These are phyloP conservation scores for Gymnoscopelus braueri DNA, from an alignment of 2,797 vertebrate species.

Conservation along the genomic window DNA sequence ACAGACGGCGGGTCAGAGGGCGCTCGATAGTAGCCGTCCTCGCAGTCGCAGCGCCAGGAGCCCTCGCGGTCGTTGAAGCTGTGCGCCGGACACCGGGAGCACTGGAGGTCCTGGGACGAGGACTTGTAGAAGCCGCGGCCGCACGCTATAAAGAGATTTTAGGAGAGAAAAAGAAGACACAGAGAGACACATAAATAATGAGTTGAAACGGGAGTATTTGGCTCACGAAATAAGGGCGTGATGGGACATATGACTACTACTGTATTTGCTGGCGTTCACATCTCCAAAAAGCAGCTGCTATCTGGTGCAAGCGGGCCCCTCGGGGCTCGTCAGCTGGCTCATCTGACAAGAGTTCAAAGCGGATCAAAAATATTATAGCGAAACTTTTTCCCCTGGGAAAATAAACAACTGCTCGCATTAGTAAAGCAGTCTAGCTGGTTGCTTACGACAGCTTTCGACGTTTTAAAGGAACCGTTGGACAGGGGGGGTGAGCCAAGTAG, in stretches of 20 bases:
- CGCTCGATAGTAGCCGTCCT: constrained; percentile 96
- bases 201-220: constrained; percentile 43
- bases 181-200: not conserved
- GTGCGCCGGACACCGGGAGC: constrained; percentile 94
- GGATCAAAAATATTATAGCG: constrained; percentile 7
- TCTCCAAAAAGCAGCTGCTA: constrained; percentile 40
- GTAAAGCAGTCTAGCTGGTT: constrained; percentile 19
- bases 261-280: constrained; percentile 27
- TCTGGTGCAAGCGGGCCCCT: constrained; percentile 49
- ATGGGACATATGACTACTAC: constrained; percentile 53
- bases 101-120: constrained; percentile 97
- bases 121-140: constrained; percentile 98
- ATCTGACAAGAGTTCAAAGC: constrained; percentile 22
- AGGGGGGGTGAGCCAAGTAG: constrained; percentile 34
- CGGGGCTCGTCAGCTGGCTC: constrained; percentile 49
- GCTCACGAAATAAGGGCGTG: constrained; percentile 56
- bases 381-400: constrained; percentile 19
- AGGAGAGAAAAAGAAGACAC: not conserved
- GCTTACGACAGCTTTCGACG: constrained; percentile 40
- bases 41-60: constrained; percentile 95
- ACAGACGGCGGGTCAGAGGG: constrained; percentile 92
- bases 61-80: constrained; percentile 97
- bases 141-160: constrained; percentile 82
- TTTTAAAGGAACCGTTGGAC: constrained; percentile 30
- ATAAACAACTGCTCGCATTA: constrained; percentile 25